Percentiles rank a stretch among this genome's conserved stretches.
phyloP scores from a whole-genome alignment of 2,113 vertebrate genomes.

The Peromyscus californicus region DNA sequence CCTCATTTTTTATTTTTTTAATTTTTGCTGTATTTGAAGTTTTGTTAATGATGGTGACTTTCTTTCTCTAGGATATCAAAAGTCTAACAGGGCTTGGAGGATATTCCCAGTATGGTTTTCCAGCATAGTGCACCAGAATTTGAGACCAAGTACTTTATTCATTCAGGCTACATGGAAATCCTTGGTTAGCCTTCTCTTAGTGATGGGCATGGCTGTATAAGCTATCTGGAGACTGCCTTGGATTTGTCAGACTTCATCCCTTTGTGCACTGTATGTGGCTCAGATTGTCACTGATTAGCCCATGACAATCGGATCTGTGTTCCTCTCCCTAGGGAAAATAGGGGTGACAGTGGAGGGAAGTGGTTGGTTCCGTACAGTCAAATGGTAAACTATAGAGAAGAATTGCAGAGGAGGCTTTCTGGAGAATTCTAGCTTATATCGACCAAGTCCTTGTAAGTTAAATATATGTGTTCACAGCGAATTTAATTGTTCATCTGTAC shows the following conservation, averaged over 20 bases:
- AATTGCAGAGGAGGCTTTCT: background rate
- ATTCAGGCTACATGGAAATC: background rate
- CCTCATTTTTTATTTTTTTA: background rate
- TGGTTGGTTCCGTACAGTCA: background rate
- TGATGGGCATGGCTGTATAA: background rate
- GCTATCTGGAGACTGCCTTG: background rate
- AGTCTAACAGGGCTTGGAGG: background rate
- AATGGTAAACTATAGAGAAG: background rate
- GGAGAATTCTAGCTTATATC: background rate
- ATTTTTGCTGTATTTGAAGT: background rate
- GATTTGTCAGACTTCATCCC: background rate
- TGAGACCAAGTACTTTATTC: background rate
- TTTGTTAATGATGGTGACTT: background rate
- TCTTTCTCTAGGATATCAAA: constrained; percentile 5
- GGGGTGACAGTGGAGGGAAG: background rate
- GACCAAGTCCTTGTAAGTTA: background rate
- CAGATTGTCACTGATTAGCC: background rate
- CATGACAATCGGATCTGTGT: background rate
- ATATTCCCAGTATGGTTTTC: background rate
- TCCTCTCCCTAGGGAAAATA: constrained; percentile 10
- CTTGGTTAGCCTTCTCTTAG: background rate
- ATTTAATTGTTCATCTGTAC: constrained; percentile 42
- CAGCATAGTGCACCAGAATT: background rate
- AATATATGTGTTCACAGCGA: background rate
- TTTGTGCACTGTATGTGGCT: background rate